Evolutionary conservation across 2,888 invertebrate genomes (phyloP), one percentile per base, ranked within the genome.

Genomic region (Charanyca ferruginea): DNA sequence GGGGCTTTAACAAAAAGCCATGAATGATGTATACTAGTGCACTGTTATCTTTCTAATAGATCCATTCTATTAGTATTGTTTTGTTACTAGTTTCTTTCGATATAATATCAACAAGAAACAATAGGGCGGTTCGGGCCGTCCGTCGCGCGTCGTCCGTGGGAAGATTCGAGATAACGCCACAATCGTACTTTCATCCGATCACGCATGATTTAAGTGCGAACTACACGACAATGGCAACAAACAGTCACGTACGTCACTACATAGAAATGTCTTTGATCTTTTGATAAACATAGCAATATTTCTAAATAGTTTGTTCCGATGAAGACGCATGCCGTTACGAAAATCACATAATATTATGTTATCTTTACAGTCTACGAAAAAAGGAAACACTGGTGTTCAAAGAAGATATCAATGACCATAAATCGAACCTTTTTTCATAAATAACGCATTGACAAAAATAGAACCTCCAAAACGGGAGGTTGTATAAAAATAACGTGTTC

Each of bases 141-240:
- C 85, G 85, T 84, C 84, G 74, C 75, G 58, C 84, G 88, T 88
- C 89, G 87, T 83, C 86, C 89, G 92, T 93, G 93, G 90, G 94
- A 94, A 94, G 92, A 92, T 90, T 77, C 67, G 71, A 87, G 93
- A 93, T 93, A 93, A 86, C 83, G 73, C 82, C 81, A 87, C 89
- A 90, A 90, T 91, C 89, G 90, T 89, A 91, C 93, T 93, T 94
- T 94, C 94, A 92, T 92, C 91, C 85, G 87, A 93, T 90, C 91
- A 92, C 90, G 91, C 91, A 90, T 94, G 93, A 94, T 94, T 91
- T 91, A 93, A 91, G 90, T 92, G 94, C 85, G 93, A 93, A 92
- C 87, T 82, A 68, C 69, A 86, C 84, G 88, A 93, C 92, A 94
- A 92, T 90, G 85, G 84, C 82, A 86, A 82, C 79, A 68, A 75